phyloP scores from a whole-genome alignment of 2,797 vertebrate species.

The Tauraco hartlaubi region DNA sequence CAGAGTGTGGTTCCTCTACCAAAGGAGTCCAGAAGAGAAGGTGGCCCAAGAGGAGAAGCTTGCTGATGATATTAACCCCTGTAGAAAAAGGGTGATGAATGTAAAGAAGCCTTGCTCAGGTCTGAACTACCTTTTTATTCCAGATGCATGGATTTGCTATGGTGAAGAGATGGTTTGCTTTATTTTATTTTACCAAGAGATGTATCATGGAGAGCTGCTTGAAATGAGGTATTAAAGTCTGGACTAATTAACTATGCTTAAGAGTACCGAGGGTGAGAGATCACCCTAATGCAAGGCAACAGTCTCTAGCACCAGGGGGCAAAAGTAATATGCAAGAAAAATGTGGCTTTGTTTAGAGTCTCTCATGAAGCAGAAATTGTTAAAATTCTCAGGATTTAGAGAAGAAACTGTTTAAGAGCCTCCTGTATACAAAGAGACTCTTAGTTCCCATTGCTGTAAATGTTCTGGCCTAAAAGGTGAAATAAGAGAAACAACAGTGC shows the following conservation, averaged over 20 bases:
- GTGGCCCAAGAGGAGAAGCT: not conserved
- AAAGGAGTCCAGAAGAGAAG: not conserved
- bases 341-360: not conserved
- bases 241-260: not conserved
- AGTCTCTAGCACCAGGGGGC: not conserved
- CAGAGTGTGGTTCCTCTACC: not conserved
- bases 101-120: not conserved
- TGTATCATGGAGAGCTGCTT: rapidly evolving
- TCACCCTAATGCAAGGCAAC: not conserved
- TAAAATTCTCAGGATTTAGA: not conserved
- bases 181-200: not conserved
- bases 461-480: not conserved
- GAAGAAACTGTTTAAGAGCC: not conserved
- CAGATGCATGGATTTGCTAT: not conserved
- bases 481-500: not conserved
- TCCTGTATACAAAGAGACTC: not conserved
- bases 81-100: not conserved
- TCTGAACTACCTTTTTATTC: not conserved
- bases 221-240: not conserved
- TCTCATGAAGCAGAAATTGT: not conserved
- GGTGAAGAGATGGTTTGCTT: not conserved
- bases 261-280: not conserved
- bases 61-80: not conserved
- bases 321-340: not conserved
- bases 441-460: not conserved